Percentiles rank a stretch among this genome's conserved stretches.
These are phyloP conservation scores for Spinibarbus caldwelli DNA, from an alignment of 2,797 vertebrate species.

Conservation along the genomic window DNA sequence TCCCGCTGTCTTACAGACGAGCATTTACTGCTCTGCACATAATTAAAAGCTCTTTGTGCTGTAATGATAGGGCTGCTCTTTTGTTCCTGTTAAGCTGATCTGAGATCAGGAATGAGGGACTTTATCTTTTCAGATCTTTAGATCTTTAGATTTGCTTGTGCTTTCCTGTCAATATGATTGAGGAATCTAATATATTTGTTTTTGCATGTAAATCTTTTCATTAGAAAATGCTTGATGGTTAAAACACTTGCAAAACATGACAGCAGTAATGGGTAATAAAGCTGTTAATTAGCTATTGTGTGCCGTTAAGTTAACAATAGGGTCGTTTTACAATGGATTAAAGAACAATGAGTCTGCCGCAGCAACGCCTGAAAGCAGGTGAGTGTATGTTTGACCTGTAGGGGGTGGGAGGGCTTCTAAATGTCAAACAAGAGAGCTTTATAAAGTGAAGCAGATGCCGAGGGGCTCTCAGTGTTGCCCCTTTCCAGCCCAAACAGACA, in stretches of 20 bases:
- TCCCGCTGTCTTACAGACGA: constrained; percentile 71
- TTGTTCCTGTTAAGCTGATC: constrained; percentile 70
- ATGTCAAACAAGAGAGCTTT: constrained; percentile 63
- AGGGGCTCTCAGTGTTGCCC: constrained; percentile 78
- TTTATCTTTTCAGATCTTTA: constrained; percentile 15
- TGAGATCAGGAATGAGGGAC: constrained; percentile 60
- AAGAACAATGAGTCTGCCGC: constrained; percentile 43
- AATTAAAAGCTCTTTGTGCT: constrained; percentile 78
- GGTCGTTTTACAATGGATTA: constrained; percentile 39
- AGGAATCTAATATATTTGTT: neutral
- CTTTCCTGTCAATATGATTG: neutral
- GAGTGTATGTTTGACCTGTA: constrained; percentile 65
- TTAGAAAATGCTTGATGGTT: constrained; percentile 2
- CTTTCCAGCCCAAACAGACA: constrained; percentile 34
- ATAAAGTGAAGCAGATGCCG: constrained; percentile 60
- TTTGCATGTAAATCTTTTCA: neutral
- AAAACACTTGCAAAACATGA: constrained; percentile 17
- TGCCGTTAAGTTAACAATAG: constrained; percentile 57
- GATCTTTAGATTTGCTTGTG: neutral
- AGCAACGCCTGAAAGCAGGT: constrained; percentile 64
- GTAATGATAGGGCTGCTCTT: constrained; percentile 60
- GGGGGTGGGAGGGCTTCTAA: constrained; percentile 54
- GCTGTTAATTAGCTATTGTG: constrained; percentile 35
- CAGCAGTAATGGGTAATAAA: constrained; percentile 29
- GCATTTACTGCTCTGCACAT: constrained; percentile 77